Conservation (phyloP, 2,888 invertebrate species). For the Nomada goodeniana region DNA sequence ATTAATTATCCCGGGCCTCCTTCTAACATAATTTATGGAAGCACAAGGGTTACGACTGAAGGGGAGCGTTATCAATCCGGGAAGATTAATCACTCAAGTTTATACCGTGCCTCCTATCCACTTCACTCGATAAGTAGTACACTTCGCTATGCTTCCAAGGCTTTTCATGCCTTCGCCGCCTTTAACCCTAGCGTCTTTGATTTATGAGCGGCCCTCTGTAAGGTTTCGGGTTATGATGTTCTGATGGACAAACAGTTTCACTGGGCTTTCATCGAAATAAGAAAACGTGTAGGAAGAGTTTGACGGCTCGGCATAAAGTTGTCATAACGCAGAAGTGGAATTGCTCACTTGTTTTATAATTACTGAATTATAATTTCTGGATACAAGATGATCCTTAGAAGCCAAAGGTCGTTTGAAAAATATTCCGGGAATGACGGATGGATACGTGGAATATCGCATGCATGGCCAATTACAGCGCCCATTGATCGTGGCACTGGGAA, state of each 20-base stretch:
- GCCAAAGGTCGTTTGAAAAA: no score
- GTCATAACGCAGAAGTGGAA: no score
- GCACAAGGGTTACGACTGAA: slow-evolving; percentile 68
- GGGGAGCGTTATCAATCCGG: slow-evolving; percentile 80
- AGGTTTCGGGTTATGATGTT: slow-evolving; percentile 51
- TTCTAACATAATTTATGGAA: slow-evolving; percentile 82
- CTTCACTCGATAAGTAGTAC: slow-evolving; percentile 78
- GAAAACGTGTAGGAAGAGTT: not conserved
- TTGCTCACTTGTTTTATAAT: no score
- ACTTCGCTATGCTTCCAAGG: slow-evolving; percentile 71
- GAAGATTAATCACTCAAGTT: slow-evolving; percentile 83
- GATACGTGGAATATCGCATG: not conserved
- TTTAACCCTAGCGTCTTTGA: slow-evolving; percentile 75
- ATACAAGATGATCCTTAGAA: no score
- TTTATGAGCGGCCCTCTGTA: slow-evolving; percentile 74
- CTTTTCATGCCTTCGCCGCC: slow-evolving; percentile 71
- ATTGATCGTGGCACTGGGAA: not conserved
- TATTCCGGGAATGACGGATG: no score
- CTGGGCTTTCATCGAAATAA: slow-evolving; percentile 34
- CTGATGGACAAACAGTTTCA: slow-evolving; percentile 58
- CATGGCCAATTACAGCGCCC: not conserved
- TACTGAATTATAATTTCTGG: no score
- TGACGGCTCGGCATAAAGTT: not conserved
- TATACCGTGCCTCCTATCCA: slow-evolving; percentile 77
- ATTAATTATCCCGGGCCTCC: slow-evolving; percentile 79